Evolutionary conservation across 1,140 invertebrate species (phyloP).

Genomic region (Chironomus striatipennis): DNA sequence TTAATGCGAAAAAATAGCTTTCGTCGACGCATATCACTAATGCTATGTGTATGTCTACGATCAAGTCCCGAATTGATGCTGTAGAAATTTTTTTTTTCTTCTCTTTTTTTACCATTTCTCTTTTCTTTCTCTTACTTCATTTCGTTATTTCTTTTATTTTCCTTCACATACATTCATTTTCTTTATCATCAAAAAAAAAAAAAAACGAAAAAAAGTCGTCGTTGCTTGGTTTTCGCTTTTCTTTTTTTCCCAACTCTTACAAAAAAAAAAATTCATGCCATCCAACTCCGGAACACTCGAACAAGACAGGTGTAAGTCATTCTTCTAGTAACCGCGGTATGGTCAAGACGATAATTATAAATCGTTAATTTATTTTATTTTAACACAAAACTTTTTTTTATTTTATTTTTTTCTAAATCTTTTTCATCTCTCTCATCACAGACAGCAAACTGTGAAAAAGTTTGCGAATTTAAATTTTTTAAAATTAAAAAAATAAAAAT

Average conservation of each 20-base stretch:
- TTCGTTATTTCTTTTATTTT: conserved; percentile 4
- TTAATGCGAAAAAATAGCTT: not conserved
- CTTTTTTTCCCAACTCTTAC: conserved; percentile 17
- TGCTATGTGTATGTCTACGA: conserved; percentile 5
- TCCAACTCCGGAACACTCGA: not conserved
- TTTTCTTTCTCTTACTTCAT: not conserved
- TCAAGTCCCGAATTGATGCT: conserved; percentile 11
- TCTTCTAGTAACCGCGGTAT: conserved; percentile 15
- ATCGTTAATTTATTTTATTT: conserved; percentile 9
- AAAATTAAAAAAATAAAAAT: not conserved
- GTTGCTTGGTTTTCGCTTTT: conserved; percentile 2
- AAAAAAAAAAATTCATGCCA: not conserved
- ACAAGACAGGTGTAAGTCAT: conserved; percentile 20
- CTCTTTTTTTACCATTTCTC: not conserved
- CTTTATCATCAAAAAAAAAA: conserved; percentile 15
- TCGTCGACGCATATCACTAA: conserved; percentile 1
- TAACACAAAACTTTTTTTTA: not conserved
- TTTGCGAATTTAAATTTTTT: not conserved
- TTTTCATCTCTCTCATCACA: not conserved
- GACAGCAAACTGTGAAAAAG: not conserved
- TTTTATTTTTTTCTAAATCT: not conserved
- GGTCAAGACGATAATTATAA: conserved; percentile 19
- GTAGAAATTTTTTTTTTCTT: not conserved
- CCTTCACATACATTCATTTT: conserved; percentile 19
- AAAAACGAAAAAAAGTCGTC: not conserved